Base-by-base conservation (phyloP, 1,140 invertebrate species). In the Venturia canescens region DNA sequence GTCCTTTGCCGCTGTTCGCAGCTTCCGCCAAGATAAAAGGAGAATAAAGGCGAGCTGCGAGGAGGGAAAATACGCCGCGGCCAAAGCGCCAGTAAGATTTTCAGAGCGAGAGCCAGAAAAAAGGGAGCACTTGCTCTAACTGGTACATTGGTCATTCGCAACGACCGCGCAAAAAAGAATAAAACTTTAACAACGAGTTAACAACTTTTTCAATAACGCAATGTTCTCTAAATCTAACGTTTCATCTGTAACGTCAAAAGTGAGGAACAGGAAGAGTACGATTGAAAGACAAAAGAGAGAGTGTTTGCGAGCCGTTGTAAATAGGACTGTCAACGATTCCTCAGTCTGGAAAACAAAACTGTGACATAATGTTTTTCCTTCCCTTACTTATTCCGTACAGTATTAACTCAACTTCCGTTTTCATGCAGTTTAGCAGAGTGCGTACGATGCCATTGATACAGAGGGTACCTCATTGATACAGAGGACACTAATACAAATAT, bases 81-180 rank as follows among this genome's bases (percentile, higher is more conserved):
- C 11, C 38, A 70, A 34, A n/a, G 16, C 21, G 53, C 4, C 1
- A n/a, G 53, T 57, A 18, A 18, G 53, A 57, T 57, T 57, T 57
- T 1, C 0, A 57, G 23, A 70, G 7, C 38, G 38, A 38, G 16
- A 21, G 31, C 1, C 26, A 21, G 21, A 70, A 31, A 38, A n/a
- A 29, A n/a, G n/a, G n/a, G 29, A 44, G 5, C 13, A 44, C 38
- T 44, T 44, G 13, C 38, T 44, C 38, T 13, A 44, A 44, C 38
- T 44, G 38, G 13, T 44, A 44, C 38, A 44, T 26, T 6, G n/a
- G 67, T 70, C 67, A 70, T 18, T 70, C 67, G n/a, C n/a, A 57
- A 57, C 16, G 53, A 23, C n/a, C 21, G 16, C 5, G 18, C 53
- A 53, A 53, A 53, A 16, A 16, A 57, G 21, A 3, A 23, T 7